Evolutionary conservation across 2,888 invertebrate genomes (phyloP).

Genomic region (Pasiphila rectangulata): DNA sequence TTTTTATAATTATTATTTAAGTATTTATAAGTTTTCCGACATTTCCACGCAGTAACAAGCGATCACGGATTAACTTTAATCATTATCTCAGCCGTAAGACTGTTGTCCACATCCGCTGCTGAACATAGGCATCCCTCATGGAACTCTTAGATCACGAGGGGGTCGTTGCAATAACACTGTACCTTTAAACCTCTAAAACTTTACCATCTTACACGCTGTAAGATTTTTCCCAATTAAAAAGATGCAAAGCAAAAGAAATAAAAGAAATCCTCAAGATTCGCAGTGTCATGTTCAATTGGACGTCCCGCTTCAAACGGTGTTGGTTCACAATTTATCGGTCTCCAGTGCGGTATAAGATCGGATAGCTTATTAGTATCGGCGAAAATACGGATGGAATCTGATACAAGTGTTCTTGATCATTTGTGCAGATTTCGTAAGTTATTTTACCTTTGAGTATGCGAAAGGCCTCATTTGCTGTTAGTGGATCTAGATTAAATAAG

Average conservation of each 20-base stretch:
- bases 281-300: slow-evolving; percentile 61
- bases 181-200: no score
- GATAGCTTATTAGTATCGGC: slow-evolving; percentile 25
- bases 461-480: neutral
- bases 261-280: slow-evolving; percentile 6
- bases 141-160: no score
- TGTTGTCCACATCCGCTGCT: no score
- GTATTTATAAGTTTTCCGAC: no score
- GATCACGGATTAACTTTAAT: no score
- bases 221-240: slow-evolving; percentile 18
- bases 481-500: neutral
- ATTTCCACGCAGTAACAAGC: no score
- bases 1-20: no score
- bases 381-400: slow-evolving; percentile 20
- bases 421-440: slow-evolving; percentile 7
- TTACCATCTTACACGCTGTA: no score
- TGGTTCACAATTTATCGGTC: slow-evolving; percentile 56
- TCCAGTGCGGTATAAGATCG: slow-evolving; percentile 48
- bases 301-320: slow-evolving; percentile 37
- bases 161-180: no score
- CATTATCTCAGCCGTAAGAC: no score
- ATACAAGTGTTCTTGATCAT: slow-evolving; percentile 10
- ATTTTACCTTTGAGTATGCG: neutral
- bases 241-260: slow-evolving; percentile 3
- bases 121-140: no score